A percentile compares a stretch with the other conserved stretches of the same genome.
Evolutionary conservation across 2,888 invertebrate genomes (phyloP).

Genomic region (Marronus borbonicus): DNA sequence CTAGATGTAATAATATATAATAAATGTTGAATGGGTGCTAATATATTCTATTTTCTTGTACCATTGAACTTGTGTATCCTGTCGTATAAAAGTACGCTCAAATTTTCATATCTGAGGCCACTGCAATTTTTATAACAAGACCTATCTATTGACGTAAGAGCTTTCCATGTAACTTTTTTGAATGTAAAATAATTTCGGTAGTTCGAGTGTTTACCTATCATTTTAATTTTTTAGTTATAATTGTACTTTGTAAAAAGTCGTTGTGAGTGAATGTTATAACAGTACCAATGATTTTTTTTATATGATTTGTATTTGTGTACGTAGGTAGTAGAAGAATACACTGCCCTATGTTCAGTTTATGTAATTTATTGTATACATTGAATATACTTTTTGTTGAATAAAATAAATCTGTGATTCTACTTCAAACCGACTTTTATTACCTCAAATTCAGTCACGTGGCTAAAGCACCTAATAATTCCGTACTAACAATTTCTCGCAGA

Average conservation of each 20-base stretch:
- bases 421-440: slow-evolving; percentile 16
- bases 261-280: slow-evolving; percentile 38
- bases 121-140: slow-evolving; percentile 46
- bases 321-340: slow-evolving; percentile 57
- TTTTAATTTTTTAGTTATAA: slow-evolving; percentile 17
- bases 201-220: slow-evolving; percentile 4
- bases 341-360: slow-evolving; percentile 64
- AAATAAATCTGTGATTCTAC: slow-evolving; percentile 68
- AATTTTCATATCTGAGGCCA: slow-evolving; percentile 49
- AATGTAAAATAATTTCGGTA: slow-evolving; percentile 36
- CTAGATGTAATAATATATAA: not conserved
- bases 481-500: too few relatives aligned
- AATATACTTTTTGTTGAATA: slow-evolving; percentile 66
- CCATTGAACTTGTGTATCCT: slow-evolving; percentile 24
- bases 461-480: too few relatives aligned
- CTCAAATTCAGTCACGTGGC: too few relatives aligned
- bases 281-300: slow-evolving; percentile 49
- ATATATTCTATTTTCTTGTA: slow-evolving; percentile 44
- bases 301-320: slow-evolving; percentile 46
- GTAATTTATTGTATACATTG: slow-evolving; percentile 66
- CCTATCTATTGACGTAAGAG: slow-evolving; percentile 27
- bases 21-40: slow-evolving; percentile 24
- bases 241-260: slow-evolving; percentile 27
- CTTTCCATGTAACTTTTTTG: slow-evolving; percentile 43
- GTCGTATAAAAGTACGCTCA: slow-evolving; percentile 44